phyloP scores from a whole-genome alignment of 2,113 vertebrate genomes.

The Arizona elegans region DNA sequence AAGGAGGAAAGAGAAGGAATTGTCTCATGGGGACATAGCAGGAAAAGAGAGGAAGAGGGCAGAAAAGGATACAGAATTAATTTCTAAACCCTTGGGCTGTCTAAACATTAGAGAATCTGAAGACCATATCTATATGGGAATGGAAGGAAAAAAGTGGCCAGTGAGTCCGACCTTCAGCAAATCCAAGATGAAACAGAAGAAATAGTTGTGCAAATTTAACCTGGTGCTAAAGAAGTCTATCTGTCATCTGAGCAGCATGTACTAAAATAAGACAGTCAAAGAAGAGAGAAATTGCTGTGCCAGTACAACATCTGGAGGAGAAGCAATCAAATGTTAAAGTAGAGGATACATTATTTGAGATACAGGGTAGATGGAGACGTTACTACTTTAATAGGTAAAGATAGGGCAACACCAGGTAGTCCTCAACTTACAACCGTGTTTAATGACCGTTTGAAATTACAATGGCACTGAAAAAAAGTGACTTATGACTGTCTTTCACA shows the following conservation, averaged over 20 bases:
- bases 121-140: neutral
- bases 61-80: neutral
- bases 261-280: neutral
- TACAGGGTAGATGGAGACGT: neutral
- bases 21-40: neutral
- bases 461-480: too few species aligned
- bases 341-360: neutral
- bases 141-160: neutral
- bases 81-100: neutral
- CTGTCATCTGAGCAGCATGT: neutral
- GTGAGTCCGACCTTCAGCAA: neutral
- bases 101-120: neutral
- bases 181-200: neutral
- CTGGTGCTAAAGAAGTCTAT: neutral
- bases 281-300: neutral
- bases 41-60: neutral
- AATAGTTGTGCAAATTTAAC: slow-evolving; percentile 4
- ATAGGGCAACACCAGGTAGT: neutral
- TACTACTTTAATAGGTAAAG: neutral
- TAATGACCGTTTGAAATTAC: too few species aligned
- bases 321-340: neutral
- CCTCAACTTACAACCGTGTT: neutral
- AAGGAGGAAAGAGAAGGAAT: neutral
- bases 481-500: neutral
- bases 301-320: neutral